phyloP scores from a whole-genome alignment of 2,888 invertebrate species.

The Oscheius sp. region DNA sequence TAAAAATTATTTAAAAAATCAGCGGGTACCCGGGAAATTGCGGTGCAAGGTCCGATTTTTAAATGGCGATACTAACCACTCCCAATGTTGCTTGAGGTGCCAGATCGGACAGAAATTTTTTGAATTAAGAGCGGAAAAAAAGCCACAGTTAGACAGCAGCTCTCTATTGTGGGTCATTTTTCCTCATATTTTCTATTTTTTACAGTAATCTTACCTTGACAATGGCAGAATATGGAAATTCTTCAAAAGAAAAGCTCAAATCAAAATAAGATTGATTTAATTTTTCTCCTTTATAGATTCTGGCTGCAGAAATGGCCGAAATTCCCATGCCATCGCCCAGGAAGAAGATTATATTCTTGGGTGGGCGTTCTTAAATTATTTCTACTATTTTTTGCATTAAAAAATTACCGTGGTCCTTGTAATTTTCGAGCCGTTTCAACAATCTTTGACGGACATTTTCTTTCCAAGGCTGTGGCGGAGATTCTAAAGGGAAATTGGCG shows the following conservation, averaged over 20 bases:
- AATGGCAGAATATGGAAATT: slow-evolving; percentile 14
- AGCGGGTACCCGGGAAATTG: no score
- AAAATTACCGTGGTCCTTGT: neutral
- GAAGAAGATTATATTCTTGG: slow-evolving; percentile 35
- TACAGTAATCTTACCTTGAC: slow-evolving; percentile 21
- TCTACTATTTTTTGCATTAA: no score
- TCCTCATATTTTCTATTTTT: neutral
- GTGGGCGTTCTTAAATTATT: neutral
- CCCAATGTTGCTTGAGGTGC: no score
- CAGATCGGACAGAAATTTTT: no score
- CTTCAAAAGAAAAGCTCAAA: slow-evolving; percentile 16
- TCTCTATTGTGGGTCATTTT: no score
- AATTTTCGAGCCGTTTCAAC: neutral
- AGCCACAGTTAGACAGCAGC: no score
- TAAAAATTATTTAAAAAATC: neutral
- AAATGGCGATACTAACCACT: no score
- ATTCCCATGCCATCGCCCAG: slow-evolving; percentile 36
- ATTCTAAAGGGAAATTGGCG: no score
- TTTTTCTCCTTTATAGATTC: slow-evolving; percentile 27
- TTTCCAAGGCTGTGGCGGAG: slow-evolving; percentile 7
- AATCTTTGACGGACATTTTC: neutral
- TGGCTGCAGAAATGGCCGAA: slow-evolving; percentile 21
- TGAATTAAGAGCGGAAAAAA: no score
- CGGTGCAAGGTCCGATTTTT: no score
- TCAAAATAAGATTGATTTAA: neutral